Conservation (phyloP, 37 sponge, comb jelly and placozoan species). For the Aplysina aerophoba region DNA sequence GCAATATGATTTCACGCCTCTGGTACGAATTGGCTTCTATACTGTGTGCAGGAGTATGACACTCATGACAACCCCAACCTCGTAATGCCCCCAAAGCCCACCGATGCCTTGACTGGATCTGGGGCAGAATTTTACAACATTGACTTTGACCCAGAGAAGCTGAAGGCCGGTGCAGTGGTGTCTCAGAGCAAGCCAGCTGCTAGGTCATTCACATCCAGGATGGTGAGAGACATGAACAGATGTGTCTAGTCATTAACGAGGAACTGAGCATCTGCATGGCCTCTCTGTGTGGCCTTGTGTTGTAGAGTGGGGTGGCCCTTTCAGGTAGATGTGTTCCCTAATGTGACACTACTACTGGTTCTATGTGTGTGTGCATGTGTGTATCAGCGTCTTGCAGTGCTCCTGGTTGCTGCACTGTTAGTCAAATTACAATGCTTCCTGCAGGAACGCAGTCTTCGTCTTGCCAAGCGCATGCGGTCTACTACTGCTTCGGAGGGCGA, state of each 20-base stretch:
- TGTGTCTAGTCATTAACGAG: background rate
- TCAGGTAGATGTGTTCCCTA: too few species aligned
- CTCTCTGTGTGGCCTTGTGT: background rate
- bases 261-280: background rate
- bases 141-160: slow-evolving; percentile 83
- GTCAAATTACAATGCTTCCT: background rate
- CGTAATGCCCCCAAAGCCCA: slow-evolving; percentile 90
- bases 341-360: too few species aligned
- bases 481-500: slow-evolving; percentile 23
- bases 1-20: background rate
- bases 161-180: slow-evolving; percentile 74
- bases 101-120: slow-evolving; percentile 69
- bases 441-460: slow-evolving; percentile 9
- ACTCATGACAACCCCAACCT: slow-evolving; percentile 86
- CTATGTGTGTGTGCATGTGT: background rate
- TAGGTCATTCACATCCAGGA: slow-evolving; percentile 9
- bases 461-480: background rate
- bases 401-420: too few species aligned
- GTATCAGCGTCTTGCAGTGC: too few species aligned
- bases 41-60: slow-evolving; percentile 70
- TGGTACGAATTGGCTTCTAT: background rate
- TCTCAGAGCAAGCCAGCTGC: slow-evolving; percentile 31
- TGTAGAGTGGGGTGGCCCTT: too few species aligned
- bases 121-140: slow-evolving; percentile 93
- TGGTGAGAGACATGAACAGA: background rate